These are phyloP conservation scores for Tinea pellionella DNA, from an alignment of 2,888 invertebrate genomes.

Conservation along the genomic window DNA sequence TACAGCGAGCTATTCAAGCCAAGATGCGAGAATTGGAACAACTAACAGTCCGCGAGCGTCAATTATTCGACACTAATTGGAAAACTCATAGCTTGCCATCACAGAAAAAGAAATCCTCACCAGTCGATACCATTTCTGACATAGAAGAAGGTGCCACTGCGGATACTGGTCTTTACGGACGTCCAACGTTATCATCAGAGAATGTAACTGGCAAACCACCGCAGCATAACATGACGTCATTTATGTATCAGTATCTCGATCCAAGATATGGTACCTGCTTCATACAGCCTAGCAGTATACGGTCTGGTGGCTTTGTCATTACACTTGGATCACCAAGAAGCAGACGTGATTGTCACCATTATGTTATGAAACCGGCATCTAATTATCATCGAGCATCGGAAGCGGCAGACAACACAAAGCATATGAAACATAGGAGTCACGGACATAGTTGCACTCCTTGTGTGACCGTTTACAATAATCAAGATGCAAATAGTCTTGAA, in stretches of 20 bases:
- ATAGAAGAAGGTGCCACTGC: constrained; percentile 50
- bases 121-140: constrained; percentile 51
- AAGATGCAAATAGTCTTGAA: constrained; percentile 83
- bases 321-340: constrained; percentile 77
- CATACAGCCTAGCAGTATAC: constrained; percentile 73
- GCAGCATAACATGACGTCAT: constrained; percentile 53
- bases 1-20: constrained; percentile 85
- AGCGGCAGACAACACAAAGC: constrained; percentile 35
- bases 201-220: constrained; percentile 71
- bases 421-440: constrained; percentile 41
- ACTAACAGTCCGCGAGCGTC: constrained; percentile 82
- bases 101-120: constrained; percentile 79
- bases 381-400: constrained; percentile 36
- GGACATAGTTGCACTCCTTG: constrained; percentile 79
- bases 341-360: constrained; percentile 75
- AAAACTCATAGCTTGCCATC: constrained; percentile 91
- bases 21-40: constrained; percentile 89
- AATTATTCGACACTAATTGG: constrained; percentile 87
- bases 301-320: constrained; percentile 77
- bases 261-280: constrained; percentile 77
- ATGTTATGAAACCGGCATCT: constrained; percentile 67
- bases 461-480: constrained; percentile 71
- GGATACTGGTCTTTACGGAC: constrained; percentile 72
- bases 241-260: constrained; percentile 78
- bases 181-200: constrained; percentile 86